phyloP scores from a whole-genome alignment of 2,113 vertebrate species.

The Brienomyrus longianalis region DNA sequence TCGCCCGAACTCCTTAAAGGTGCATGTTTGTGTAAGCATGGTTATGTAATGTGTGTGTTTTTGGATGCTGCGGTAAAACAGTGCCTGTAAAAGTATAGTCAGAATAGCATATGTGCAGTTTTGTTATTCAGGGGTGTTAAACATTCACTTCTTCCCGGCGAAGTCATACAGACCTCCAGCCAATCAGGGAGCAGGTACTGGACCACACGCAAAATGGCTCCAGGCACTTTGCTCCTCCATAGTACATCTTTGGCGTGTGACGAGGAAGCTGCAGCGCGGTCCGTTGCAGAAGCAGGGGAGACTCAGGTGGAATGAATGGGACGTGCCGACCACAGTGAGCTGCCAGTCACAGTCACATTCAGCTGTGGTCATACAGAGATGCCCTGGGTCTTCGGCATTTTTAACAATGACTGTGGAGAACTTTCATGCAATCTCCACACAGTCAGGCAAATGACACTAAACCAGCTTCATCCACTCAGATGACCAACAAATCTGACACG shows the following conservation, averaged over 20 bases:
- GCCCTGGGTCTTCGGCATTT: not conserved
- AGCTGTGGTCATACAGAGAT: not conserved
- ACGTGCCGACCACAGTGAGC: not conserved
- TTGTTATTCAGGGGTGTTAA: not conserved
- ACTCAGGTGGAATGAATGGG: not conserved
- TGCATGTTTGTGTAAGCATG: not conserved
- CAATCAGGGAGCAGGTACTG: constrained; percentile 1
- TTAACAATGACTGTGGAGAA: not conserved
- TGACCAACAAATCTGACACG: not conserved
- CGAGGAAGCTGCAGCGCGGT: not conserved
- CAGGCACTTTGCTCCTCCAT: not conserved
- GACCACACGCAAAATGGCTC: not conserved
- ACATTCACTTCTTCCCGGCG: not conserved
- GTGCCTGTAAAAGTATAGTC: not conserved
- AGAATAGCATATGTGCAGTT: not conserved
- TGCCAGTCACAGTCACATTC: not conserved
- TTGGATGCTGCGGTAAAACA: not conserved
- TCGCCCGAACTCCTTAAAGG: not conserved
- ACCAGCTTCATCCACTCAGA: not conserved
- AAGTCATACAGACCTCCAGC: not conserved
- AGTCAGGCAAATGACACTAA: not conserved
- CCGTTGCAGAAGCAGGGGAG: not conserved
- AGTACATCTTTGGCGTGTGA: constrained; percentile 12
- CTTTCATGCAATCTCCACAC: not conserved
- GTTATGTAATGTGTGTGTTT: not conserved